Evolutionary conservation across 2,113 vertebrate species (phyloP).

Genomic region (Cynopterus brachyotis): DNA sequence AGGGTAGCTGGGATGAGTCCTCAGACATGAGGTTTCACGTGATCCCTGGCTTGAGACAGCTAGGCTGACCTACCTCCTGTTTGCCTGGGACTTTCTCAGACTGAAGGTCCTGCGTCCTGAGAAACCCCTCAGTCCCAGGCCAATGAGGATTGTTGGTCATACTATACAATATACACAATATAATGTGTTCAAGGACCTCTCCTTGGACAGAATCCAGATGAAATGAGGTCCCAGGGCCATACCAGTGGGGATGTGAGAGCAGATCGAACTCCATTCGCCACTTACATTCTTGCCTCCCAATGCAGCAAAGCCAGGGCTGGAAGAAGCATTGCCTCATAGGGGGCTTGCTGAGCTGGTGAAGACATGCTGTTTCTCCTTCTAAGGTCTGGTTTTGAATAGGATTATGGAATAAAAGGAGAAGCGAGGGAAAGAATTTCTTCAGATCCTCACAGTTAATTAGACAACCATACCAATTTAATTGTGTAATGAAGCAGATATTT

Average conservation of each 20-base stretch:
- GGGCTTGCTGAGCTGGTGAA: slow-evolving; percentile 32
- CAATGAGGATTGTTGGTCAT: neutral
- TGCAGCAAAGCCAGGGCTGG: neutral
- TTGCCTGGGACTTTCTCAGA: neutral
- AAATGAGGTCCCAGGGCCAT: neutral
- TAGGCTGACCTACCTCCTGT: neutral
- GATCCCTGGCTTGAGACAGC: neutral
- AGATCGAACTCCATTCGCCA: neutral
- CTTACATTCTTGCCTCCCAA: neutral
- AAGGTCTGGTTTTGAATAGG: slow-evolving; percentile 48
- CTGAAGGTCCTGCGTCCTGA: neutral
- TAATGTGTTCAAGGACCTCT: neutral
- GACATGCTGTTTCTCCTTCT: slow-evolving; percentile 47
- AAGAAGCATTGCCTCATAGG: slow-evolving; percentile 49
- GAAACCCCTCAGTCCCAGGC: neutral
- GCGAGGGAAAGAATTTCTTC: slow-evolving; percentile 55
- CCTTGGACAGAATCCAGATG: neutral
- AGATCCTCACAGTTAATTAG: slow-evolving; percentile 67
- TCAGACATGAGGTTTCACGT: neutral
- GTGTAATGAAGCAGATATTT: slow-evolving; percentile 48
- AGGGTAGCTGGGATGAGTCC: neutral
- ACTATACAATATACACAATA: neutral
- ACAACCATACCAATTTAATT: slow-evolving; percentile 56
- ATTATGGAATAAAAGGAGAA: slow-evolving; percentile 59
- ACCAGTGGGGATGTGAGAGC: neutral